Percentiles rank a stretch among this genome's conserved stretches.
Conservation (phyloP, 2,113 vertebrate species). For the Entosphenus tridentatus region DNA sequence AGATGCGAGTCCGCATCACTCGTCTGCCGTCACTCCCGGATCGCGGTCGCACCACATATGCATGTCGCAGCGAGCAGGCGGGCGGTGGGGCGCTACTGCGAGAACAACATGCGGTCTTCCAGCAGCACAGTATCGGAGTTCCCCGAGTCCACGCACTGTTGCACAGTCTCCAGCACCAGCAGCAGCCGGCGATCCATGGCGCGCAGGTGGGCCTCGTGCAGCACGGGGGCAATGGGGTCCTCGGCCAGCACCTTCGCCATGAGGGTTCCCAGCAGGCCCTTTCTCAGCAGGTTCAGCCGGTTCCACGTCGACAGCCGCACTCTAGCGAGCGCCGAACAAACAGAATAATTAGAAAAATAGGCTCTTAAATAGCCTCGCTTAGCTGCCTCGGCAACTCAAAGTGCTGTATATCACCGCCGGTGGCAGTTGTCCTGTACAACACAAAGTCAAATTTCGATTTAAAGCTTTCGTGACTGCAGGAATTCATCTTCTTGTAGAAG, state of each 20-base stretch:
- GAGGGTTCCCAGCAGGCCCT: slow-evolving; percentile 49
- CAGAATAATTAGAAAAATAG: not conserved
- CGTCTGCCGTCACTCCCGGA: too few species aligned
- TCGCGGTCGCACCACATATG: too few species aligned
- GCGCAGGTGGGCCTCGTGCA: slow-evolving; percentile 46
- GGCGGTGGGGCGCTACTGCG: slow-evolving; percentile 23
- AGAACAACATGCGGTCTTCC: slow-evolving; percentile 87
- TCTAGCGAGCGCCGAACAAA: slow-evolving; percentile 23
- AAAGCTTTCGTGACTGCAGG: too few species aligned
- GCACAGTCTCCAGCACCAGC: slow-evolving; percentile 47
- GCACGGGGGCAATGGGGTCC: slow-evolving; percentile 57
- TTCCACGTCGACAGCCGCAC: slow-evolving; percentile 90
- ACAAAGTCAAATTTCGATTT: too few species aligned
- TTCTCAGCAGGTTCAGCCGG: slow-evolving; percentile 55
- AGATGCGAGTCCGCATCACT: too few species aligned
- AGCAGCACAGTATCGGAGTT: slow-evolving; percentile 60
- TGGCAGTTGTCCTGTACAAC: too few species aligned
- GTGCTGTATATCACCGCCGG: too few species aligned
- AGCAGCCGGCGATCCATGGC: slow-evolving; percentile 61
- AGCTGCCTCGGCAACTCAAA: too few species aligned
- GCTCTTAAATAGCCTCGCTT: not conserved
- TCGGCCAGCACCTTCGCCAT: slow-evolving; percentile 54
- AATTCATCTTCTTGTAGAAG: too few species aligned
- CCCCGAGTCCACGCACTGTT: slow-evolving; percentile 78
- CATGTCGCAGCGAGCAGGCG: too few species aligned